Evolutionary conservation across 2,113 vertebrate genomes (phyloP).

Genomic region (Xenopus tropicalis): UCB_Xtro_10.0 CM004448.2:68665001-68665500

Average conservation of each 20-base stretch:
- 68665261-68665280: slow-evolving; percentile 27
- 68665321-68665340: not conserved
- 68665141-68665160: slow-evolving; percentile 34
- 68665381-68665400: not conserved
- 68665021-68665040: too few species aligned
- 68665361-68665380: not conserved
- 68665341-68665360: slow-evolving; percentile 7
- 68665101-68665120: slow-evolving; percentile 17
- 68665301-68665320: slow-evolving; percentile 16
- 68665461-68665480: too few species aligned
- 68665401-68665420: not conserved
- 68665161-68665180: slow-evolving; percentile 31
- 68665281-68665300: slow-evolving; percentile 34
- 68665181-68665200: slow-evolving; percentile 30
- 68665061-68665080: too few species aligned
- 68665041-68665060: too few species aligned
- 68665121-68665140: slow-evolving; percentile 38
- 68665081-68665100: not conserved
- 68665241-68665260: slow-evolving; percentile 26
- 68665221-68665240: slow-evolving; percentile 29
- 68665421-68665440: too few species aligned
- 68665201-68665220: slow-evolving; percentile 25
- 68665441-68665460: too few species aligned
- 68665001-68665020: too few species aligned
- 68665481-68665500: too few species aligned